Conservation (phyloP, 2,113 vertebrate genomes). For the Petrocephalus microphthalmus region DNA sequence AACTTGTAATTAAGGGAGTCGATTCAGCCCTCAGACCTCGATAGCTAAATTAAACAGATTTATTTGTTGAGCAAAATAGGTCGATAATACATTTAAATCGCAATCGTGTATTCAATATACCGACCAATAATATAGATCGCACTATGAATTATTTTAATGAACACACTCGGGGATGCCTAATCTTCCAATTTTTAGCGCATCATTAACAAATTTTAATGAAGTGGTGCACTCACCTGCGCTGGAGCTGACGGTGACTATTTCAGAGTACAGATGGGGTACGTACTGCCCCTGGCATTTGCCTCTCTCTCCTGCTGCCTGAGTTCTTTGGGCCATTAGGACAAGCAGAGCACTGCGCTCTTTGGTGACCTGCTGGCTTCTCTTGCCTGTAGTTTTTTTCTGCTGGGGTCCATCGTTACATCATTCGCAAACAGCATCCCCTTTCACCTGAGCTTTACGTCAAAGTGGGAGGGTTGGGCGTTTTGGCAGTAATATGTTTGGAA, state of each 20-base stretch:
- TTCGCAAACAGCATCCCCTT: slow-evolving; percentile 42
- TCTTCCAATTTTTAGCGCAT: not conserved
- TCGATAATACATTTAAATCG: not conserved
- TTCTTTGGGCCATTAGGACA: slow-evolving; percentile 47
- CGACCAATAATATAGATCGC: not conserved
- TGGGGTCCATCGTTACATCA: slow-evolving; percentile 38
- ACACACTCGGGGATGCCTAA: not conserved
- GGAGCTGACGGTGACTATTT: slow-evolving; percentile 61
- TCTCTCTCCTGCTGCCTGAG: slow-evolving; percentile 35
- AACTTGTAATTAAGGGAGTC: not conserved
- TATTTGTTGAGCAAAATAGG: not conserved
- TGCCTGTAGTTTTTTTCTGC: slow-evolving; percentile 27
- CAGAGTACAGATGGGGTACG: slow-evolving; percentile 54
- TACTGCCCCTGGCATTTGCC: slow-evolving; percentile 48
- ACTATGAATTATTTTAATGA: not conserved
- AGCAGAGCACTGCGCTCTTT: slow-evolving; percentile 20
- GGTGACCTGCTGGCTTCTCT: slow-evolving; percentile 12
- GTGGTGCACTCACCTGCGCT: slow-evolving; percentile 54
- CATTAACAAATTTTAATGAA: not conserved
- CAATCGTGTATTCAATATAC: not conserved
- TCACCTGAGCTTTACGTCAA: slow-evolving; percentile 14
- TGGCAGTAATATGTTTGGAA: not conserved
- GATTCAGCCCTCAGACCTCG: not conserved
- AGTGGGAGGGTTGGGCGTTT: not conserved
- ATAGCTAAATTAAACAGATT: not conserved